Percentiles rank a stretch among this genome's conserved stretches.
Evolutionary conservation across 2,113 vertebrate species (phyloP).

Genomic region (Psilopsiagon aurifrons): DNA sequence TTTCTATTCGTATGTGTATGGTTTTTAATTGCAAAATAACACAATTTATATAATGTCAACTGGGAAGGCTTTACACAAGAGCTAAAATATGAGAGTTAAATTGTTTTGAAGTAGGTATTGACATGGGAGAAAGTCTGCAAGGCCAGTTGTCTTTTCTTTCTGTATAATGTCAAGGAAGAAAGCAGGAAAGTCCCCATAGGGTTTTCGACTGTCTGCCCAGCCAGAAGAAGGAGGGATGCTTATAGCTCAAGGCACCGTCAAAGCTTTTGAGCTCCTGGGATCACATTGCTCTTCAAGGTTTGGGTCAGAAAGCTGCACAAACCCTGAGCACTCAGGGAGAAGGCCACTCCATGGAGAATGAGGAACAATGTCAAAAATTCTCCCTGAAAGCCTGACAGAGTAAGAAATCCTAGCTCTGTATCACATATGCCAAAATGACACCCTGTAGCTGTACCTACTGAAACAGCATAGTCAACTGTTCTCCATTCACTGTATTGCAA

Average conservation of each 20-base stretch:
- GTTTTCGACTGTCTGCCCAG: not conserved
- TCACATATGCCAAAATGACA: not conserved
- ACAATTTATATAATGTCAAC: not conserved
- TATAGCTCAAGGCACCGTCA: rapidly evolving
- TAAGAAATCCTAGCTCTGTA: not conserved
- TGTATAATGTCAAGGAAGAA: not conserved
- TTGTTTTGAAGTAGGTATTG: not conserved
- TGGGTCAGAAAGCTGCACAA: not conserved
- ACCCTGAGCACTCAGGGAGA: not conserved
- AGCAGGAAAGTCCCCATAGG: not conserved
- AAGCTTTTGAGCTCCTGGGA: not conserved
- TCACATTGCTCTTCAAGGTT: not conserved
- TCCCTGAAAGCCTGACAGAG: not conserved
- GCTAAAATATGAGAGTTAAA: not conserved
- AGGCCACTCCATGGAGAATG: not conserved
- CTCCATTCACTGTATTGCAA: not conserved
- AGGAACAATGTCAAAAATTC: not conserved
- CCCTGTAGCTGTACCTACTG: not conserved
- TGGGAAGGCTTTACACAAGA: not conserved
- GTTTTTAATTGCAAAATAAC: constrained; percentile 3
- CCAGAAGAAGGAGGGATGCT: not conserved
- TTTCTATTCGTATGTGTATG: not conserved
- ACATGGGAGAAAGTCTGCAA: not conserved
- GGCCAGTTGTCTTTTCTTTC: not conserved
- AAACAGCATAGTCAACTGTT: not conserved